Conservation (phyloP, 1,140 invertebrate species). For the Chironomus striatipennis region DNA sequence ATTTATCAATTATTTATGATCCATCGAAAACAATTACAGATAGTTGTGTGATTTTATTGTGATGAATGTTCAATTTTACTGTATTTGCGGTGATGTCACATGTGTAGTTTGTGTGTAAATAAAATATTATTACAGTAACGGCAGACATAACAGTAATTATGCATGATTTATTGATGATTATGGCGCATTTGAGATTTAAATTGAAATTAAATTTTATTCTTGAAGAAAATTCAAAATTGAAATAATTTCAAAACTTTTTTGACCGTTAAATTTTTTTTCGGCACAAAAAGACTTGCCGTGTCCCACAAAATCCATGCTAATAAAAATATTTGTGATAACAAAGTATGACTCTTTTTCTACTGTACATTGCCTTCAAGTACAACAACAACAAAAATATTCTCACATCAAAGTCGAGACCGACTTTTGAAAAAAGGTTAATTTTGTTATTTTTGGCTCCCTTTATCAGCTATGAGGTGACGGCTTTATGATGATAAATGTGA, state of each 20-base stretch:
- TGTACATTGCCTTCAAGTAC: neutral
- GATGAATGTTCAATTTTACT: constrained; percentile 9
- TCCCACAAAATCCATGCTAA: neutral
- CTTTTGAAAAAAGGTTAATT: constrained; percentile 2
- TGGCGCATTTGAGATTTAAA: no score
- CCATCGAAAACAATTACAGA: constrained; percentile 21
- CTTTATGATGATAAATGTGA: constrained; percentile 5
- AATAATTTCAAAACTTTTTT: neutral
- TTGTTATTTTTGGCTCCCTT: neutral
- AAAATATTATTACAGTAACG: neutral
- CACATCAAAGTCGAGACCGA: neutral
- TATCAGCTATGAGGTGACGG: neutral
- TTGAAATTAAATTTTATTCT: neutral
- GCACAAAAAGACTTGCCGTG: neutral
- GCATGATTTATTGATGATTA: neutral
- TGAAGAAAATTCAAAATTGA: neutral
- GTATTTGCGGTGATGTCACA: constrained; percentile 3
- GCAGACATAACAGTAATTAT: neutral
- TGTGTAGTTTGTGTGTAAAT: neutral
- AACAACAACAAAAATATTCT: constrained; percentile 4
- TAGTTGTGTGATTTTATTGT: constrained; percentile 26
- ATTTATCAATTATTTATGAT: constrained; percentile 25
- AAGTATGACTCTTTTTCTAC: neutral
- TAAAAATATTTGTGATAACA: neutral
- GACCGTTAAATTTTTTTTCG: no score